Evolutionary conservation across 2,888 invertebrate species (phyloP).

Genomic region (Ischnus inquisitorius): DNA sequence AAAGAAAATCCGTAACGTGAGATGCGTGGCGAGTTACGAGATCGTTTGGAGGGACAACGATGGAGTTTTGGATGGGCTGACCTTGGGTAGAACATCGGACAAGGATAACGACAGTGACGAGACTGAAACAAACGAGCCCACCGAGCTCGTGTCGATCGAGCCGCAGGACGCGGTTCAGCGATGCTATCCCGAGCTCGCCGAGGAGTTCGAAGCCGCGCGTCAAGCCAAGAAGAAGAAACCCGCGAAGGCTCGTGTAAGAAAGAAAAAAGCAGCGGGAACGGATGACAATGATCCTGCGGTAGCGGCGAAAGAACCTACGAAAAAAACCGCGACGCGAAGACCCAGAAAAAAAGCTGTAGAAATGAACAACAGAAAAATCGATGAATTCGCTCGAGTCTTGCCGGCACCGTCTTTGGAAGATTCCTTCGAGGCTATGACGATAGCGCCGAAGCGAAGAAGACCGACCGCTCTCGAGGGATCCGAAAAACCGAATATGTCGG

Average conservation of each 20-base stretch:
- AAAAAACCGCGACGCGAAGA: conserved; percentile 58
- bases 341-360: conserved; percentile 57
- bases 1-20: conserved; percentile 87
- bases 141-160: conserved; percentile 89
- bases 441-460: conserved; percentile 82
- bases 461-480: conserved; percentile 53
- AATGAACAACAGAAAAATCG: conserved; percentile 74
- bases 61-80: conserved; percentile 87
- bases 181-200: conserved; percentile 89
- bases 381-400: conserved; percentile 78
- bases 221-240: conserved; percentile 84
- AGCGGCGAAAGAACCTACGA: conserved; percentile 26
- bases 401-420: conserved; percentile 75
- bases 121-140: conserved; percentile 77
- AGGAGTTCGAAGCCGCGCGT: conserved; percentile 87
- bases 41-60: conserved; percentile 90
- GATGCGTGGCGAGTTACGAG: conserved; percentile 90
- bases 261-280: conserved; percentile 66
- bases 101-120: conserved; percentile 69
- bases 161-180: conserved; percentile 88
- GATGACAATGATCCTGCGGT: conserved; percentile 35
- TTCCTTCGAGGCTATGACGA: conserved; percentile 78
- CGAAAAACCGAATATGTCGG: conserved; percentile 74
- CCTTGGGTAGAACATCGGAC: conserved; percentile 77
- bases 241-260: conserved; percentile 74